phyloP scores from a whole-genome alignment of 2,113 vertebrate genomes.

The Mormyrus lacerda region DNA sequence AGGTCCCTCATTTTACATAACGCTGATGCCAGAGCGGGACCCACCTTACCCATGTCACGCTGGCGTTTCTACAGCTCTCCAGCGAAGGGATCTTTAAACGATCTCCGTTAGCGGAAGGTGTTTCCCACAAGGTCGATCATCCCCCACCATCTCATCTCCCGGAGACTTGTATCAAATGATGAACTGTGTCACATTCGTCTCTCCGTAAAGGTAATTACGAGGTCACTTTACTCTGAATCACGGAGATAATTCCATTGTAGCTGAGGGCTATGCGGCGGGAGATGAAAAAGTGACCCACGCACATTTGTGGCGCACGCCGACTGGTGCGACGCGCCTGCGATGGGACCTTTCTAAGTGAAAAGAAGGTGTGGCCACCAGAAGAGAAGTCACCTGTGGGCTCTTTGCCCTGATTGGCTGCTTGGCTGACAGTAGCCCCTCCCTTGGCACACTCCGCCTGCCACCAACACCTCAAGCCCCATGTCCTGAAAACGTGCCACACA shows the following conservation, averaged over 20 bases:
- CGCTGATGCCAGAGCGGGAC: not conserved
- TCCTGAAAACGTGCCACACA: constrained; percentile 17
- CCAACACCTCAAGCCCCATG: constrained; percentile 20
- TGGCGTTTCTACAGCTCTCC: not conserved
- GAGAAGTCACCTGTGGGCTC: not conserved
- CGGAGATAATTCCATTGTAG: constrained; percentile 18
- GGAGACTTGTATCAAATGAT: constrained; percentile 18
- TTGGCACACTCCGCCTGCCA: not conserved
- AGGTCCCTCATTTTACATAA: not conserved
- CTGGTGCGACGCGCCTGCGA: not conserved
- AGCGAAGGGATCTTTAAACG: not conserved
- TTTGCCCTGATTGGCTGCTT: not conserved
- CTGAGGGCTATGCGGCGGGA: constrained; percentile 1
- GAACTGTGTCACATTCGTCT: constrained; percentile 24
- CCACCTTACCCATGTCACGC: not conserved
- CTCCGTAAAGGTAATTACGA: constrained; percentile 35
- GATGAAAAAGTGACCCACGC: not conserved
- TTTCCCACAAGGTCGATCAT: not conserved
- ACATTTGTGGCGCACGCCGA: not conserved
- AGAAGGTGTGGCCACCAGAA: not conserved
- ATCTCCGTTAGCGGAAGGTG: not conserved
- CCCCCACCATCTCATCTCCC: not conserved
- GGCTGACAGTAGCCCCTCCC: not conserved
- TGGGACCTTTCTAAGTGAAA: not conserved
- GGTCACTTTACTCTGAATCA: constrained; percentile 30